Evolutionary conservation across 2,113 vertebrate genomes (phyloP).

Genomic region (Phasianus colchicus): DNA sequence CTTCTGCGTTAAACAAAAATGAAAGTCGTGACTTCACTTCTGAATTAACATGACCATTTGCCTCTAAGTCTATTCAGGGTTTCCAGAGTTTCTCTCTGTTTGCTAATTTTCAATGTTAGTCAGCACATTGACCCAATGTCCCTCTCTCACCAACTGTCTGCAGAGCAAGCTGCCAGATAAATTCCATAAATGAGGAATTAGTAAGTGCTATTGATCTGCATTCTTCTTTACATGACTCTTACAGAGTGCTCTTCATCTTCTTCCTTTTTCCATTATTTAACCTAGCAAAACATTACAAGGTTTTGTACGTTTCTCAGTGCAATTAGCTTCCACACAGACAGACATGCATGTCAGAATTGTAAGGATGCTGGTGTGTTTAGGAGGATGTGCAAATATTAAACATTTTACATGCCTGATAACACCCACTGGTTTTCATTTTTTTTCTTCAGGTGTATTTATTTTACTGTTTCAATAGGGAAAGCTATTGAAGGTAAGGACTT

Average conservation of each 20-base stretch:
- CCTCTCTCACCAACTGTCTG: background rate
- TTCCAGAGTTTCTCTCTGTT: background rate
- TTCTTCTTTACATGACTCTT: background rate
- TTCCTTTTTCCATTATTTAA: background rate
- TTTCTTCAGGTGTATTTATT: background rate
- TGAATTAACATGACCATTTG: background rate
- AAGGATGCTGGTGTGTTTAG: background rate
- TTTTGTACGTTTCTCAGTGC: background rate
- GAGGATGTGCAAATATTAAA: background rate
- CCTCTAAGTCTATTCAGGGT: background rate
- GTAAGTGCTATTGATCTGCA: constrained; percentile 14
- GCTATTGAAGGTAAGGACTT: background rate
- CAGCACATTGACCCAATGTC: background rate
- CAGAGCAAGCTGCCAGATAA: constrained; percentile 11
- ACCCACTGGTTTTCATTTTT: background rate
- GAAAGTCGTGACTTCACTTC: background rate
- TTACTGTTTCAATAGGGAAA: constrained; percentile 23
- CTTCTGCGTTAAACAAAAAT: constrained; percentile 33
- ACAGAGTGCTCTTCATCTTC: background rate
- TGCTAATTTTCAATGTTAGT: background rate
- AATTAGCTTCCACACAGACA: background rate
- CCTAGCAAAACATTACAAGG: background rate
- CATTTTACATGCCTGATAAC: background rate
- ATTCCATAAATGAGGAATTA: background rate
- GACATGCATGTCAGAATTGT: background rate